Evolutionary conservation across 2,113 vertebrate genomes (phyloP), one percentile per base, ranked within the genome.

Genomic region (Bufo bufo): DNA sequence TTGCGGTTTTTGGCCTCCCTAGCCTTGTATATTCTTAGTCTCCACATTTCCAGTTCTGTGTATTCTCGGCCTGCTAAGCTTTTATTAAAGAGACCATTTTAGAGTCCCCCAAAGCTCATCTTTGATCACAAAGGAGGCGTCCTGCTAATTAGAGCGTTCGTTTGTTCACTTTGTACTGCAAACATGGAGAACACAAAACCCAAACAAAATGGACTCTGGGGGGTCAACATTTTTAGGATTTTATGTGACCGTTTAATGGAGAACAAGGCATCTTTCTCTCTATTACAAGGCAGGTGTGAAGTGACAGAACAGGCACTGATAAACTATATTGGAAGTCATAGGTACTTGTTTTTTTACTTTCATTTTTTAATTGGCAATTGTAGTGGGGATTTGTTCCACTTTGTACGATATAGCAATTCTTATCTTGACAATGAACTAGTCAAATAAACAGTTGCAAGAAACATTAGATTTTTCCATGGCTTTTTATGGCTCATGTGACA

Each of bases 1-100:
- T 90, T 74, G 58, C 89, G 85, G 91, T 88, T 91, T 91, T 74
- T 90, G 77, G 91, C 80, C 59, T 92, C 93, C 77, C 84, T 91
- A 75, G 58, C 74, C 52, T 33, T 81, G 87, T 91, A 90, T 88
- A 79, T 89, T 69, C 89, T 77, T 83, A 87, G 89, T 86, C 88
- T 90, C 88, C 79, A 43, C 43, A 2, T 77, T 90, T 81, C 72
- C 86, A 13, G 17, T 91, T 81, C 47, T 91, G 17, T 83, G 59
- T 86, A 72, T 33, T n/a, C 83, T 65, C 80, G 86, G 47, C 61
- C 65, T 78, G 59, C 50, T 90, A 84, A n/a, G 33, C 47, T 90
- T 61, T 52, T 87, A 52, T 84, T 5, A 59, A n/a, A 50, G 72
- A 89, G 47, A 52, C 49, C 63, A 9, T 82, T 77, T 72, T 88